These are phyloP conservation scores for Latrodectus hesperus DNA, from an alignment of 2,888 invertebrate genomes.

Conservation along the genomic window DNA sequence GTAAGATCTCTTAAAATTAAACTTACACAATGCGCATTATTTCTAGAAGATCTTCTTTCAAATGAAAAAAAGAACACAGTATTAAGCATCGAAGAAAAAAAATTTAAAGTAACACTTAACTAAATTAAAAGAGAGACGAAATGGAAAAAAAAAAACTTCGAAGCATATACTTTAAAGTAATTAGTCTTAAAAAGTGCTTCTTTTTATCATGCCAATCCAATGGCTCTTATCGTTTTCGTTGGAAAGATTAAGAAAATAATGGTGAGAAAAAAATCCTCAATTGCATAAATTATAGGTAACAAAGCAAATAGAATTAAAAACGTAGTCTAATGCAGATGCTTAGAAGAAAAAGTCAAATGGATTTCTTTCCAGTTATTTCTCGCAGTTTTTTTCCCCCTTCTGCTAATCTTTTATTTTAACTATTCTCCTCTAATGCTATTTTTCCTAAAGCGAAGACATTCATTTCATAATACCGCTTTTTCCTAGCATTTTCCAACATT, in stretches of 20 bases:
- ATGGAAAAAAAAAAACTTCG: slow-evolving; percentile 7
- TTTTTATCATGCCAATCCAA: slow-evolving; percentile 42
- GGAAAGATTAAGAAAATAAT: not conserved
- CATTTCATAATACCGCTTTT: slow-evolving; percentile 22
- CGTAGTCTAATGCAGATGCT: slow-evolving; percentile 23
- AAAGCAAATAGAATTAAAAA: slow-evolving; percentile 42
- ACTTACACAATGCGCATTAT: too few relatives aligned
- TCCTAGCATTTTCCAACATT: slow-evolving; percentile 3
- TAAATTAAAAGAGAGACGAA: slow-evolving; percentile 39
- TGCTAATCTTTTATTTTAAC: not conserved
- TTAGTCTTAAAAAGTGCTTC: slow-evolving; percentile 51
- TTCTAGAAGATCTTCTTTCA: not conserved
- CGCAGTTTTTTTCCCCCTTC: not conserved
- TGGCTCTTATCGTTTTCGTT: slow-evolving; percentile 32
- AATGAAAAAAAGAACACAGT: not conserved
- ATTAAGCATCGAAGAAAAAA: not conserved
- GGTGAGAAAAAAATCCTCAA: slow-evolving; percentile 6
- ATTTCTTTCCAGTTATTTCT: slow-evolving; percentile 25
- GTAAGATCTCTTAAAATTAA: too few relatives aligned
- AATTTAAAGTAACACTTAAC: slow-evolving; percentile 46
- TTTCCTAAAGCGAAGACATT: slow-evolving; percentile 4
- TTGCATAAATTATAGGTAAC: slow-evolving; percentile 43
- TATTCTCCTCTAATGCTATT: not conserved
- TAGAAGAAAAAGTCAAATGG: slow-evolving; percentile 31
- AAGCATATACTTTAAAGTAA: slow-evolving; percentile 58